Evolutionary conservation across 2,113 vertebrate genomes (phyloP).

Genomic region (Poecilia latipinna): DNA sequence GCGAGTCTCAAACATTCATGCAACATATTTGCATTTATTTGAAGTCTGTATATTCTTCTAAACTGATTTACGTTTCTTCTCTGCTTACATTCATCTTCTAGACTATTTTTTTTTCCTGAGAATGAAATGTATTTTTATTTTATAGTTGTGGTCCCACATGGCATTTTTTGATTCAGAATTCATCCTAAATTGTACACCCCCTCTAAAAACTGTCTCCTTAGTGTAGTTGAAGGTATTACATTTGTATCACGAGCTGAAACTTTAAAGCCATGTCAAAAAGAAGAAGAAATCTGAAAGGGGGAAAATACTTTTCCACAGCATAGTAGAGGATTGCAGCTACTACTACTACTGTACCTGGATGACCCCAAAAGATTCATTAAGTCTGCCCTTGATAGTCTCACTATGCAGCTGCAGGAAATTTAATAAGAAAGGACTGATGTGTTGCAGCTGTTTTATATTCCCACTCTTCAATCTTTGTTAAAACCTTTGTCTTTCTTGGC

Average conservation of each 20-base stretch:
- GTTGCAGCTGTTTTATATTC: slow-evolving; percentile 33
- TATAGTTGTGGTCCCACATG: no score
- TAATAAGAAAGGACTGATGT: slow-evolving; percentile 22
- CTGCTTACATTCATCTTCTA: background rate
- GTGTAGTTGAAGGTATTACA: background rate
- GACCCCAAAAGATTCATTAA: background rate
- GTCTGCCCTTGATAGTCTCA: slow-evolving; percentile 15
- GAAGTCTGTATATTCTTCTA: background rate
- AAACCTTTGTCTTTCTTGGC: slow-evolving; percentile 7
- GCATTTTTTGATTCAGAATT: no score
- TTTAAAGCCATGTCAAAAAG: background rate
- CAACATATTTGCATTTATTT: background rate
- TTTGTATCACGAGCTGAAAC: background rate
- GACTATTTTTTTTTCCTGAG: background rate
- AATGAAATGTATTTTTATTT: background rate
- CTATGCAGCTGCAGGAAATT: slow-evolving; percentile 17
- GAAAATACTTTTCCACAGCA: no score
- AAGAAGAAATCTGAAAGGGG: background rate
- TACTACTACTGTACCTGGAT: background rate
- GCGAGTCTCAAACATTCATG: no score
- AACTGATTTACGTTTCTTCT: background rate
- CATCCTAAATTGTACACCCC: background rate
- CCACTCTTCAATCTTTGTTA: background rate
- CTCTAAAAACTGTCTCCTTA: background rate
- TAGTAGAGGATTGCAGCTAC: no score